A percentile compares a stretch with the other conserved stretches of the same genome.
phyloP scores from a whole-genome alignment of 2,888 invertebrate genomes.

The Acleris laterana region DNA sequence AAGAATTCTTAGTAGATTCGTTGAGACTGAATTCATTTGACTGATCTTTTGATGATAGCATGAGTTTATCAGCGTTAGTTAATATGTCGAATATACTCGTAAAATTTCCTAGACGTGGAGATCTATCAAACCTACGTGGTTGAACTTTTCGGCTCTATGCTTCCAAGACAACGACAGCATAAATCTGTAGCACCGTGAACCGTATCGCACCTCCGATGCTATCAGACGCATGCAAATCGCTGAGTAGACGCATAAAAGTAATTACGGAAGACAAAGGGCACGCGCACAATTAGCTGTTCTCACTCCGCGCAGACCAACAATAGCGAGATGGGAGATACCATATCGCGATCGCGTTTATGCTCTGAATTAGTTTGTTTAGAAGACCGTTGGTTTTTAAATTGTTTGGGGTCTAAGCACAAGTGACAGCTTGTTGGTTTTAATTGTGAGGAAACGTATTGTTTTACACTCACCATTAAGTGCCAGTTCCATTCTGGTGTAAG shows the following conservation, averaged over 20 bases:
- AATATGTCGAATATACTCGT: too few species aligned
- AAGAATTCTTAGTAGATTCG: too few species aligned
- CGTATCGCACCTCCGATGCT: slow-evolving; percentile 61
- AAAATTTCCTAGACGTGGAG: too few species aligned
- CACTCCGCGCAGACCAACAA: slow-evolving; percentile 60
- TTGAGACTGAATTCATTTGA: too few species aligned
- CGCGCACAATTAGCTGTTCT: slow-evolving; percentile 58
- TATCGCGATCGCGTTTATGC: slow-evolving; percentile 71
- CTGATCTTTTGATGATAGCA: too few species aligned
- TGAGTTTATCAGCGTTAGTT: too few species aligned
- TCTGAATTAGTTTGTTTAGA: slow-evolving; percentile 71
- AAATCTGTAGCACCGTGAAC: slow-evolving; percentile 29
- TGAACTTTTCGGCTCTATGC: too few species aligned
- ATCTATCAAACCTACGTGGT: too few species aligned
- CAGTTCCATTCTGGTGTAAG: too few species aligned
- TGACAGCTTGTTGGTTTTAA: neutral
- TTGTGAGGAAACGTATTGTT: neutral
- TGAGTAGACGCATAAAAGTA: slow-evolving; percentile 71
- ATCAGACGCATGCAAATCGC: slow-evolving; percentile 67
- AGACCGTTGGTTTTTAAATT: slow-evolving; percentile 41
- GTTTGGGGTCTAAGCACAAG: slow-evolving; percentile 8
- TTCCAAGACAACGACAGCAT: neutral
- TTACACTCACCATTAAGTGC: too few species aligned
- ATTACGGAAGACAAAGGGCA: slow-evolving; percentile 71
- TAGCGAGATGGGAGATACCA: slow-evolving; percentile 68